Evolutionary conservation across 2,888 invertebrate genomes (phyloP).

Genomic region (Agrotis clavis): DNA sequence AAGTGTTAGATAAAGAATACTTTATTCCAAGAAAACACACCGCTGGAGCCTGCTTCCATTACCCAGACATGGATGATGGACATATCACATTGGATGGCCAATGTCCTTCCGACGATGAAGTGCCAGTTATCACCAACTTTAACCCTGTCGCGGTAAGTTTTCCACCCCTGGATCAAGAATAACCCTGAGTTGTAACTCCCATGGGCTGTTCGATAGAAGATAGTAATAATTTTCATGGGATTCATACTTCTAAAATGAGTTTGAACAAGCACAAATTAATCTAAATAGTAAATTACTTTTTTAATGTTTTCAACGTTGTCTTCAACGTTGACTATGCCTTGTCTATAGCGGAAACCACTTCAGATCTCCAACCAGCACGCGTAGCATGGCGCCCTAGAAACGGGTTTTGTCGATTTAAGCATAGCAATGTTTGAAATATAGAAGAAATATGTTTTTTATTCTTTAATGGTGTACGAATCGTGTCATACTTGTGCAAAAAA

Average conservation of each 20-base stretch:
- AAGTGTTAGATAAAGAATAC: constrained; percentile 77
- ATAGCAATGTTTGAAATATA: too few relatives aligned
- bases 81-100: constrained; percentile 79
- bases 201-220: neutral
- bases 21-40: constrained; percentile 75
- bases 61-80: constrained; percentile 83
- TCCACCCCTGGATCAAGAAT: neutral
- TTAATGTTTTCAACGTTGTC: too few relatives aligned
- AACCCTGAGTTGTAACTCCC: neutral
- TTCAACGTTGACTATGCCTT: too few relatives aligned
- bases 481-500: too few relatives aligned
- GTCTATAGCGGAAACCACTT: too few relatives aligned
- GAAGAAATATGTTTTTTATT: too few relatives aligned
- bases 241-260: neutral
- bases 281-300: too few relatives aligned
- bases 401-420: too few relatives aligned
- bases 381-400: too few relatives aligned
- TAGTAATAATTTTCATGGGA: neutral
- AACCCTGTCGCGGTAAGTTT: constrained; percentile 72
- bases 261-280: neutral
- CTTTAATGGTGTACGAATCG: too few relatives aligned
- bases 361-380: too few relatives aligned
- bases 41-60: constrained; percentile 81
- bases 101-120: constrained; percentile 71
- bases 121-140: constrained; percentile 73